Percentiles rank a stretch among this genome's conserved stretches.
Evolutionary conservation across 2,888 invertebrate species (phyloP).

Genomic region (Meiosimyza platycephala): DNA sequence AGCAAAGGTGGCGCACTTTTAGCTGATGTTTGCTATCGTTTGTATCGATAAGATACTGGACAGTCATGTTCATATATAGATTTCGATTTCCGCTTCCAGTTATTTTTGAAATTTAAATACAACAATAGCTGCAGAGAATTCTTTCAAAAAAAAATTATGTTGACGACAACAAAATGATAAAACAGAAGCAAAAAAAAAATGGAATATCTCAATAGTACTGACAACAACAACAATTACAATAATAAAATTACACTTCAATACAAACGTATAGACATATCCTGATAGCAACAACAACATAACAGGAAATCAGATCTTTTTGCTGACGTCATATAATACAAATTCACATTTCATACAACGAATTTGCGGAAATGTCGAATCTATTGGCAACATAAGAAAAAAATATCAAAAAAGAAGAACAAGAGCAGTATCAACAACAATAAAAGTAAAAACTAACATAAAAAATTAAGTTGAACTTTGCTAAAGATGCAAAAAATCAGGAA

Average conservation of each 20-base stretch:
- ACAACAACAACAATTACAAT: conserved; percentile 3
- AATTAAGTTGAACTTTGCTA: too few relatives aligned
- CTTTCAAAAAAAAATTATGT: background rate
- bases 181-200: background rate
- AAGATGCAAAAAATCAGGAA: too few relatives aligned
- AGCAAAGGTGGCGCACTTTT: too few relatives aligned
- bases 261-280: background rate
- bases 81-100: conserved; percentile 14
- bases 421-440: conserved; percentile 10
- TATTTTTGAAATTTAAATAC: conserved; percentile 4
- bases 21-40: too few relatives aligned
- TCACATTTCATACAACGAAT: too few relatives aligned
- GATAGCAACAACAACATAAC: conserved; percentile 12
- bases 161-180: background rate
- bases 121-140: conserved; percentile 5
- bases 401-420: conserved; percentile 16
- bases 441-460: too few relatives aligned
- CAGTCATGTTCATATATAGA: background rate
- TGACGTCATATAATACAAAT: conserved; percentile 17
- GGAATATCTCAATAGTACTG: too few relatives aligned
- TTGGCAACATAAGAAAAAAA: conserved; percentile 16
- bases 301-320: conserved; percentile 1
- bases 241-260: background rate
- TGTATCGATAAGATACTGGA: too few relatives aligned
- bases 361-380: too few relatives aligned